Conservation (phyloP, 1,140 invertebrate species). For the Andricus grossulariae region DNA sequence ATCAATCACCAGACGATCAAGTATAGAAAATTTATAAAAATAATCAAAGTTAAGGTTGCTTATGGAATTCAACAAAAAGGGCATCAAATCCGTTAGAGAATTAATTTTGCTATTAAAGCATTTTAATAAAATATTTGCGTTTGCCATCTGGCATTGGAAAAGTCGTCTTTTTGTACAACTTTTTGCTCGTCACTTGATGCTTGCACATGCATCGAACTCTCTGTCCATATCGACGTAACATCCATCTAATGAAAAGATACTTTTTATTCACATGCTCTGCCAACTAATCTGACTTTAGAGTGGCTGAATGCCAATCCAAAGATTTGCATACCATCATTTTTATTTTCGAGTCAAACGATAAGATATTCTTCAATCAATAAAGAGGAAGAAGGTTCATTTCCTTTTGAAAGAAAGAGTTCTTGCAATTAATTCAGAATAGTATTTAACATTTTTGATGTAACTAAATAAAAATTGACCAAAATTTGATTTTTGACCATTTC, state of each 20-base stretch:
- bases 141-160: background rate
- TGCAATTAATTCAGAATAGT: no score
- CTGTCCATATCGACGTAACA: constrained; percentile 4
- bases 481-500: no score
- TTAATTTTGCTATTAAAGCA: background rate
- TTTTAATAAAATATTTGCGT: background rate
- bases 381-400: no score
- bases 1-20: no score
- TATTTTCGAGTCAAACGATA: background rate
- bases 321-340: constrained; percentile 2
- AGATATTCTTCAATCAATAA: no score
- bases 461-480: no score
- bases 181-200: background rate
- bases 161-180: background rate
- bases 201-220: constrained; percentile 18
- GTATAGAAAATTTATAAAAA: no score
- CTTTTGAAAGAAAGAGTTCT: no score
- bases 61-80: no score
- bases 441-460: no score
- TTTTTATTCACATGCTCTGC: background rate
- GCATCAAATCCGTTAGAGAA: no score
- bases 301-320: constrained; percentile 6
- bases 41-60: no score
- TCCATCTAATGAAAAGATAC: background rate
- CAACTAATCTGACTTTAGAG: constrained; percentile 6